A percentile compares a stretch with the other conserved stretches of the same genome.
These are phyloP conservation scores for Xiphorhynchus erythropygius DNA, from an alignment of 2,797 vertebrate species.

Conservation along the genomic window DNA sequence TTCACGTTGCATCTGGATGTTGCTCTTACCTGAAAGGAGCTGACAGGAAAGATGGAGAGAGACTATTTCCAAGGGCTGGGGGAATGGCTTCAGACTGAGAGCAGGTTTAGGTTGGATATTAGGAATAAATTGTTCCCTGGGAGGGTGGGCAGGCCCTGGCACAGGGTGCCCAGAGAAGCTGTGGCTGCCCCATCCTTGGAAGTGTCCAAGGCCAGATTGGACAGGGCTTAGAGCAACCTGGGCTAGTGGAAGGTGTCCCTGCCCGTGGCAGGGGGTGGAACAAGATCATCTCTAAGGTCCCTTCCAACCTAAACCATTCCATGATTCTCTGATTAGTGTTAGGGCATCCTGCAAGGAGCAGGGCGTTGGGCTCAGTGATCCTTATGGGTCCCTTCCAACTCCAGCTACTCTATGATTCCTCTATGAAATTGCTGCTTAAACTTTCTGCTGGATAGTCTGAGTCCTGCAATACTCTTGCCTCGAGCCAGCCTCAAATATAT, in stretches of 20 bases:
- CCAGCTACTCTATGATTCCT: neutral
- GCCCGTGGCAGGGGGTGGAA: accelerated
- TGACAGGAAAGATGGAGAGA: neutral
- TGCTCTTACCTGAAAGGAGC: neutral
- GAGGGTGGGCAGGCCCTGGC: accelerated
- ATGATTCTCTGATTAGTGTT: neutral
- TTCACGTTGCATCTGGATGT: neutral
- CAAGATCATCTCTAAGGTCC: no score
- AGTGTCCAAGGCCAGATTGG: neutral
- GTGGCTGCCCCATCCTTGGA: neutral
- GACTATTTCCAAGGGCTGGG: no score
- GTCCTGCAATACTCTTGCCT: neutral
- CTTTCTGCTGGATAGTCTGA: neutral
- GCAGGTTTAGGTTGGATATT: neutral
- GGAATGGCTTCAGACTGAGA: neutral
- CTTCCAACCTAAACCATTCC: neutral
- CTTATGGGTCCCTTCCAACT: neutral
- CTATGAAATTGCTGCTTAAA: neutral
- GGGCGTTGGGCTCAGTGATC: neutral
- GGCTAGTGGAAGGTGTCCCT: neutral
- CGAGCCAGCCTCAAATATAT: neutral
- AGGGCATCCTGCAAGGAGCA: neutral
- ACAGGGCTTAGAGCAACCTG: neutral
- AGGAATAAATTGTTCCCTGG: neutral
- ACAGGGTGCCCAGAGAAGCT: neutral